phyloP scores from a whole-genome alignment of 1,140 invertebrate genomes.

The Helicoverpa armigera region DNA sequence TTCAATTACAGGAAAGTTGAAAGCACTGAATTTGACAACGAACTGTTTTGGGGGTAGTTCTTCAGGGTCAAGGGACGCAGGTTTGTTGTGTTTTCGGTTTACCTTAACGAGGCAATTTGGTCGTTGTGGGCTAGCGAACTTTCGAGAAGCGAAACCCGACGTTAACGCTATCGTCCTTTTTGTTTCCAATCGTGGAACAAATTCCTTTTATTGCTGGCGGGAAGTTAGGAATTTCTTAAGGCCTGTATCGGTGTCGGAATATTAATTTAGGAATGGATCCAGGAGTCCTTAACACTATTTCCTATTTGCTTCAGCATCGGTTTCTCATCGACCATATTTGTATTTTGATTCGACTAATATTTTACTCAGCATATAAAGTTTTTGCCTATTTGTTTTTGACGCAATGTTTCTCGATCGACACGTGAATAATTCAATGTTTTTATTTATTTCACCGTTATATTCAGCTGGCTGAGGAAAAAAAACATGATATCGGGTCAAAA shows the following conservation, averaged over 20 bases:
- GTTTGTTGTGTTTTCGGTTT: not conserved
- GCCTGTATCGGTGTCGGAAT: not conserved
- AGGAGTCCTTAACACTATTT: too few relatives aligned
- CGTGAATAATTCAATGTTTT: slow-evolving; percentile 27
- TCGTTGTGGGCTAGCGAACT: not conserved
- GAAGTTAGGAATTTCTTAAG: slow-evolving; percentile 2
- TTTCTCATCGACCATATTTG: not conserved
- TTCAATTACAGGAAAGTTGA: slow-evolving; percentile 30
- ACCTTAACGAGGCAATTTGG: slow-evolving; percentile 24
- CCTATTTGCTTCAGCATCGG: too few relatives aligned
- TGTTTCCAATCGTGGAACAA: slow-evolving; percentile 8
- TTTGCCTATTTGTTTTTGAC: not conserved
- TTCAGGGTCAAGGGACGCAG: slow-evolving; percentile 5
- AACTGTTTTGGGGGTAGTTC: slow-evolving; percentile 17
- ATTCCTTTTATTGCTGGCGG: slow-evolving; percentile 1
- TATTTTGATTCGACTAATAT: not conserved
- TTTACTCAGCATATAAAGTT: not conserved
- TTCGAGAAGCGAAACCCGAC: not conserved
- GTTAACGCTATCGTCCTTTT: slow-evolving; percentile 1
- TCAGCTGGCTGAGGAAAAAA: slow-evolving; percentile 15
- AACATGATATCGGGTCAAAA: slow-evolving; percentile 38
- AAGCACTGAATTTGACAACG: slow-evolving; percentile 20
- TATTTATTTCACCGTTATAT: slow-evolving; percentile 31
- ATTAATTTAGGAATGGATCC: not conserved
- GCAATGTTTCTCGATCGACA: not conserved